Percentiles rank a stretch among this genome's conserved stretches.
These are phyloP conservation scores for Tineola bisselliella DNA, from an alignment of 2,888 invertebrate species.

Conservation along the genomic window DNA sequence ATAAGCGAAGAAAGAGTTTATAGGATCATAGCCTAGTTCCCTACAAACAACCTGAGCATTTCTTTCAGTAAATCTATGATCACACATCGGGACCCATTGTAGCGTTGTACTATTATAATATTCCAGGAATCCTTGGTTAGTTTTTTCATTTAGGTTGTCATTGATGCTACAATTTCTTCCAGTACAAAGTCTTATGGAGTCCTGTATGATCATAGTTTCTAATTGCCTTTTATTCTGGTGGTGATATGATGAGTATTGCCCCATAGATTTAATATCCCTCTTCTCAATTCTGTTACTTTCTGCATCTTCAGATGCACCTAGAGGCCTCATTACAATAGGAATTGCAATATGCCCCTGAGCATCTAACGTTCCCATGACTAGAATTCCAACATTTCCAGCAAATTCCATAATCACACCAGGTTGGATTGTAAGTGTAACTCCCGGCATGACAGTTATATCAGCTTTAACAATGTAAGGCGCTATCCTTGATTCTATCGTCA, in stretches of 20 bases:
- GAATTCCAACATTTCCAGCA: conserved; percentile 93
- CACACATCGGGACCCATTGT: conserved; percentile 98
- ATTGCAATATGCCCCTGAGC: conserved; percentile 82
- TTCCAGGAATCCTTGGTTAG: conserved; percentile 89
- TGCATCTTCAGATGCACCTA: conserved; percentile 36
- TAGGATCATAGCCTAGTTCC: conserved; percentile 87
- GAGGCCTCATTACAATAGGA: conserved; percentile 82
- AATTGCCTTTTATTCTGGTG: conserved; percentile 60
- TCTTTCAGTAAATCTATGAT: conserved; percentile 92
- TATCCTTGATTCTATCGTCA: conserved; percentile 70
- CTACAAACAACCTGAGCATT: conserved; percentile 97
- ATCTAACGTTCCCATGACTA: conserved; percentile 89
- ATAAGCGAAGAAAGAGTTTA: conserved; percentile 88
- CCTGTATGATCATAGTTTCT: conserved; percentile 63
- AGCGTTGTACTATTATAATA: conserved; percentile 94
- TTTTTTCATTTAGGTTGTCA: conserved; percentile 55
- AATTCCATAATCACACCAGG: conserved; percentile 94
- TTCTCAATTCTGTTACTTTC: conserved; percentile 47
- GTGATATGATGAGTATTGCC: conserved; percentile 37
- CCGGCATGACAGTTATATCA: conserved; percentile 98
- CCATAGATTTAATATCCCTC: conserved; percentile 31
- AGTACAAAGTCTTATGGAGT: conserved; percentile 82
- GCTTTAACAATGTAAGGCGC: conserved; percentile 83
- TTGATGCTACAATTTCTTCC: conserved; percentile 74
- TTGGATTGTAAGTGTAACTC: conserved; percentile 83